Evolutionary conservation across 2,113 vertebrate genomes (phyloP), one percentile per base, ranked within the genome.

Genomic region (Charina bottae): DNA sequence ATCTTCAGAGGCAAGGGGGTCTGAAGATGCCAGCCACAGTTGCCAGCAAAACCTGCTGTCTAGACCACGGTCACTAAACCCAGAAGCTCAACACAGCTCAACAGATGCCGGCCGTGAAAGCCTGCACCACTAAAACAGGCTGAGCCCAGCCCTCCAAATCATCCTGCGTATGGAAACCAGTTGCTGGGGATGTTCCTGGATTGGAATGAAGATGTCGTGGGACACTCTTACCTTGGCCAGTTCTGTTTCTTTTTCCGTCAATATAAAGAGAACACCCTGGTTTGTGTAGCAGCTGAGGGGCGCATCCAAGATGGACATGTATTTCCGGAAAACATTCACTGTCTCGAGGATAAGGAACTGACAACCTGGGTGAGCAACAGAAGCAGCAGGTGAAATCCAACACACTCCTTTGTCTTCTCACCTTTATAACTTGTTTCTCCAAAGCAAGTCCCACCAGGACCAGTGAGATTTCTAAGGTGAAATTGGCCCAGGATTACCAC

Each of bases 251-350:
- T 95, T 64, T 55, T 95, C 95, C 15, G 97, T 97, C 59, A 98
- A 97, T 84, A 98, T 24, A 7, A 98, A 98, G 96, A 98, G 97
- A 0, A 97, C 96, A 13, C 98, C 95, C 0, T 93, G 94, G 3
- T 97, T 90, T 12, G 95, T 95, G 49, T 99, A 95, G 97, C 98
- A 98, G 96, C 98, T 98, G 90, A 98, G 19, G 17, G 97, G 98
- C 54, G 99, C 95, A 64, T 99, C 99, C 93, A 99, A 96, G 85
- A 99, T 15, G 24, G 98, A 98, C 84, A 98, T 55, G 93, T 99
- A 99, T 92, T 99, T 99, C 93, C 99, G 98, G 91, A 99, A 90
- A 91, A 98, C 83, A 91, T 96, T 98, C 10, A 99, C 98, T 0
- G 98, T 98, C 89, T 98, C 96, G 26, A 99, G 97, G 2, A 97